phyloP scores from a whole-genome alignment of 2,113 vertebrate genomes.

The Thermophis baileyi region DNA sequence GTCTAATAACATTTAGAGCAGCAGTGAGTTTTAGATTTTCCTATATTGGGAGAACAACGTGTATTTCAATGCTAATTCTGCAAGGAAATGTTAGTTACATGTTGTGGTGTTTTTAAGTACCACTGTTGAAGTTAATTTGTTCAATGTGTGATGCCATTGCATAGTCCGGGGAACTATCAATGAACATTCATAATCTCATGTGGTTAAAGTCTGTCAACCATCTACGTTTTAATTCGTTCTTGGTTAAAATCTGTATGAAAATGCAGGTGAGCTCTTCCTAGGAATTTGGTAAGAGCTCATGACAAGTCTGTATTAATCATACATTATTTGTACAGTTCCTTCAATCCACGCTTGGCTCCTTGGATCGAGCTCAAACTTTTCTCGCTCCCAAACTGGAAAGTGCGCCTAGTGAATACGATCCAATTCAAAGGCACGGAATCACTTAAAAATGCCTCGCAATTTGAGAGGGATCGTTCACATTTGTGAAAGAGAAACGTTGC shows the following conservation, averaged over 20 bases:
- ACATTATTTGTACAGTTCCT: neutral
- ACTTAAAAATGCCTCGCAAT: neutral
- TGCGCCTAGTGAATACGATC: neutral
- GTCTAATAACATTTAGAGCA: constrained; percentile 4
- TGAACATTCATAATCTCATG: neutral
- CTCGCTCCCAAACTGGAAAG: neutral
- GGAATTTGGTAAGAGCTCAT: neutral
- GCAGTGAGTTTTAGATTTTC: neutral
- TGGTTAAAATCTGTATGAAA: neutral
- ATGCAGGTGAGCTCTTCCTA: neutral
- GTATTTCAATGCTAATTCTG: neutral
- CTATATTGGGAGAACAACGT: neutral
- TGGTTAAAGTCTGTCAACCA: neutral
- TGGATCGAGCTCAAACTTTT: neutral
- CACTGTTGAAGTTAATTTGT: neutral
- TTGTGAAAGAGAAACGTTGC: neutral
- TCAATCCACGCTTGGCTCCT: neutral
- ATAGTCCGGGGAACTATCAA: neutral
- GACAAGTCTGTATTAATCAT: neutral
- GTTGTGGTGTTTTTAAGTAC: neutral
- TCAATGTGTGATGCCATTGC: neutral
- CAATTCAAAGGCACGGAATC: neutral
- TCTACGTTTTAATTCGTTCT: neutral
- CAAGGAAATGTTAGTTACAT: too few relatives aligned
- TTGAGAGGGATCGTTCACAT: neutral